phyloP scores from a whole-genome alignment of 2,113 vertebrate species.

The Mixornis gularis region DNA sequence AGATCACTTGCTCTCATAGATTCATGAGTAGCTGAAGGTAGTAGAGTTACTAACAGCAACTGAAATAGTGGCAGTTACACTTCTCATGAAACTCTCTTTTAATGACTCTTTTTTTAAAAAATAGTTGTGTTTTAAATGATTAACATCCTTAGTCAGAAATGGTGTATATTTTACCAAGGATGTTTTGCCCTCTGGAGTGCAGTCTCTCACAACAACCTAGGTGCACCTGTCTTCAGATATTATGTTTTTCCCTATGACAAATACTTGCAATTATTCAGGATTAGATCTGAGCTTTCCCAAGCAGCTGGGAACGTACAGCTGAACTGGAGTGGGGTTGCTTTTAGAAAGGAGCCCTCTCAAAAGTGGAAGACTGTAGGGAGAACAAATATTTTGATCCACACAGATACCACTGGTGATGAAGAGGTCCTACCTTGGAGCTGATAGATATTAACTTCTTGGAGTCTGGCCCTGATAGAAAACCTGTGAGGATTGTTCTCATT shows the following conservation, averaged over 20 bases:
- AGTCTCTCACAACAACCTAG: neutral
- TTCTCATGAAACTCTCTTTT: neutral
- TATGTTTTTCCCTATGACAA: neutral
- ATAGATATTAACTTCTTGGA: neutral
- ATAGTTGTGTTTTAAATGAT: neutral
- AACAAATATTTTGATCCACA: neutral
- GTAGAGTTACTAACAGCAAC: neutral
- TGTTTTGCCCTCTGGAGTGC: neutral
- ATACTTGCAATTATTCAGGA: neutral
- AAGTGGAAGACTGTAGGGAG: neutral
- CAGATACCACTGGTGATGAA: neutral
- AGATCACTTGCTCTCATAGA: neutral
- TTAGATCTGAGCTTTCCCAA: neutral
- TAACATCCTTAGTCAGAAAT: neutral
- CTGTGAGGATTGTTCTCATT: neutral
- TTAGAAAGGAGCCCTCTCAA: neutral
- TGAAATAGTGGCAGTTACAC: neutral
- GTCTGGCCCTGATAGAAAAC: neutral
- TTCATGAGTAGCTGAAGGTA: neutral
- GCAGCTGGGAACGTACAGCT: neutral
- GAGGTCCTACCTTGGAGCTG: neutral
- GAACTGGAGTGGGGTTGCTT: neutral
- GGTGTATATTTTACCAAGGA: neutral
- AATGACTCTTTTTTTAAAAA: neutral
- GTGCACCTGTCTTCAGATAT: neutral